Percentiles rank a stretch among this genome's conserved stretches.
These are phyloP conservation scores for Oppia nitens DNA, from an alignment of 1,140 invertebrate species.

Conservation along the genomic window DNA sequence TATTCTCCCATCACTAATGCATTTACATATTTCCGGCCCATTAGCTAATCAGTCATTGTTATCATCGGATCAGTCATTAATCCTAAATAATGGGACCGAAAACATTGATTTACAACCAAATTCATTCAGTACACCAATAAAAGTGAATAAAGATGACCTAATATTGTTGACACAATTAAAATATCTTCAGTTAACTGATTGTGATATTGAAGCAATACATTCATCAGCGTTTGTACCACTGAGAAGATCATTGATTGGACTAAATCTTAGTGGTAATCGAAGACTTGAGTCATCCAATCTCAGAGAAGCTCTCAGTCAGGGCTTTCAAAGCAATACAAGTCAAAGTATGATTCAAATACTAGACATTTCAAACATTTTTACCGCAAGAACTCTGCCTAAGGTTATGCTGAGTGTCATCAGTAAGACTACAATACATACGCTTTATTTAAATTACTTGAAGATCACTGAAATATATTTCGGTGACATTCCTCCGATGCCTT, in stretches of 20 bases:
- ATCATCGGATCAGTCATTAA: no score
- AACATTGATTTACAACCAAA: background rate
- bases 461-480: background rate
- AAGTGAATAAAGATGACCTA: constrained; percentile 13
- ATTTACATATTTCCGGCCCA: constrained; percentile 2
- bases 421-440: constrained; percentile 1
- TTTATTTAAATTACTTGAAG: constrained; percentile 2
- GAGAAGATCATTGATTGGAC: background rate
- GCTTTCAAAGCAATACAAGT: background rate
- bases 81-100: background rate
- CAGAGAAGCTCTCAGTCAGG: constrained; percentile 1
- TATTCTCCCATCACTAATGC: constrained; percentile 11
- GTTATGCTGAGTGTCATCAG: constrained; percentile 6
- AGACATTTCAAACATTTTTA: constrained; percentile 2
- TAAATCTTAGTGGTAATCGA: constrained; percentile 6
- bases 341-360: background rate
- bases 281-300: background rate
- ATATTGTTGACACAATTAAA: constrained; percentile 3
- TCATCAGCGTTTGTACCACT: constrained; percentile 4
- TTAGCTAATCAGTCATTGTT: no score
- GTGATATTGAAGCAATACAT: constrained; percentile 11
- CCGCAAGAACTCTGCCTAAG: constrained; percentile 3
- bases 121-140: background rate
- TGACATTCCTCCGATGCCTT: constrained; percentile 16
- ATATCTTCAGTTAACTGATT: constrained; percentile 8